These are phyloP conservation scores for Neoseiulus cucumeris DNA, from an alignment of 1,140 invertebrate species.

Conservation along the genomic window DNA sequence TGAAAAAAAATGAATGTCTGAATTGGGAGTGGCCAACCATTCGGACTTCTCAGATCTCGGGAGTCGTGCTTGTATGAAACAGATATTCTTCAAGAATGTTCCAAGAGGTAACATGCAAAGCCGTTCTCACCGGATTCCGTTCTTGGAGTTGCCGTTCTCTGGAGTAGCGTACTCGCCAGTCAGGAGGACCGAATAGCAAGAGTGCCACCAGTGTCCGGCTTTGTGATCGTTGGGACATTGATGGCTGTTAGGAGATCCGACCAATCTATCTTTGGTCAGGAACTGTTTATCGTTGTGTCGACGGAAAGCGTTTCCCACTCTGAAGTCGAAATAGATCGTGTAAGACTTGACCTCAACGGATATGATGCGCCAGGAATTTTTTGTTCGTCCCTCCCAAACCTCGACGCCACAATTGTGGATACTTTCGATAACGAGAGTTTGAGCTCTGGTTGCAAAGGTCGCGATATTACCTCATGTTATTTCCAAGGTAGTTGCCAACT, in stretches of 20 bases:
- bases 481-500: conserved; percentile 1
- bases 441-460: too few relatives aligned
- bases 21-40: background rate
- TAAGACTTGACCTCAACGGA: too few relatives aligned
- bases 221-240: background rate
- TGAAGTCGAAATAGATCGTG: background rate
- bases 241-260: background rate
- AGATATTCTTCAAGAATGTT: background rate
- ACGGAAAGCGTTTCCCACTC: background rate
- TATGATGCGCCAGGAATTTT: too few relatives aligned
- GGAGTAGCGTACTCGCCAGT: conserved; percentile 4
- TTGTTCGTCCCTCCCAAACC: too few relatives aligned
- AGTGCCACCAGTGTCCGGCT: background rate
- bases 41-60: background rate
- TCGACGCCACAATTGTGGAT: too few relatives aligned
- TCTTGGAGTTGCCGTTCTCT: background rate
- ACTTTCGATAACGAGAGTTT: too few relatives aligned
- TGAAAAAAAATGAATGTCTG: background rate
- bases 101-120: background rate
- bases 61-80: background rate
- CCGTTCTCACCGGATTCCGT: background rate
- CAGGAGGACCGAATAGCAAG: background rate
- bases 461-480: background rate
- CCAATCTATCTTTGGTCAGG: background rate
- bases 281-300: background rate